Evolutionary conservation across 2,888 invertebrate species (phyloP), one percentile per base, ranked within the genome.

Genomic region (Fragum fragum): DNA sequence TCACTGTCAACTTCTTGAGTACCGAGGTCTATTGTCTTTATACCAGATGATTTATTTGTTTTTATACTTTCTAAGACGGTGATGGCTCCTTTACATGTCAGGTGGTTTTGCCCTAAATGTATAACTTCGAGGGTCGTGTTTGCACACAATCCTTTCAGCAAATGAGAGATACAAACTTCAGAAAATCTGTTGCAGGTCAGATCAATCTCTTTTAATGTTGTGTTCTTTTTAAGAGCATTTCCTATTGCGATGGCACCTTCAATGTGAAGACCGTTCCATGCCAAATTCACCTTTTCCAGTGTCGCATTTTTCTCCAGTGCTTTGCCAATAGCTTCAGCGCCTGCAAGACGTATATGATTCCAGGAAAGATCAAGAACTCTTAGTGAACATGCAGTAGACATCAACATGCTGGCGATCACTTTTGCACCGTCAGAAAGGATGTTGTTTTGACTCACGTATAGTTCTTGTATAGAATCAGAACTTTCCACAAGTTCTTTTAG

Each of bases 181-280:
- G 84, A 80, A 18, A 93, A 81, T 59, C 93, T 80, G 86, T 93
- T 93, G 73, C 90, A 90, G 11, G 89, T 87, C 21, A 93, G 66
- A 73, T 93, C 90, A 16, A 93, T 85, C 16, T 90, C 87, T 16
- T 76, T 57, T 11, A 93, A 74, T 9, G 85, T 83, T 0, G 78
- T 83, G 76, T 92, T 92, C 18, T 71, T 79, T 18, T 74, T 70
- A 26, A 92, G 71, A 9, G 89, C 87, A n/a, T 79, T 76, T 21
- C 83, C 82, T 53, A 92, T 78, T 3, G 89, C 87, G n/a, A 71
- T 73, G 23, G 91, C 88, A 6, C 92, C 92, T 28, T 88, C 86
- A 26, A 84, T 55, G 66, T 90, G 83, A 14, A 92, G 83, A 16
- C 92, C 92, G 73, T 92, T 92, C 92, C 92, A 92, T 0, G 90